phyloP scores from a whole-genome alignment of 2,888 invertebrate genomes.

The Gymnoscelis rufifasciata region DNA sequence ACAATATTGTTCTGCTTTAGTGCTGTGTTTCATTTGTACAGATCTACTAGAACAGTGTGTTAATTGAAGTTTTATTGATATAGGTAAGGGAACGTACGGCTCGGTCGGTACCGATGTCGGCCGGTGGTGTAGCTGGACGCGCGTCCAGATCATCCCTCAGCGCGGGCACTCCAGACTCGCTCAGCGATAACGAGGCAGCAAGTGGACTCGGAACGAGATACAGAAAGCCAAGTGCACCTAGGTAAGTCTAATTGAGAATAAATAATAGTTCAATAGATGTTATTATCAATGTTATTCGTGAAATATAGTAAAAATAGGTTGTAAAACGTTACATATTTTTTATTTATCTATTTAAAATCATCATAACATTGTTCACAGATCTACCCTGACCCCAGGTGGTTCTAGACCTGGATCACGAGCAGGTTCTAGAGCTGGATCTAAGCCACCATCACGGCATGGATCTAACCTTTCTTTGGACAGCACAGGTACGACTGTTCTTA shows the following conservation, averaged over 20 bases:
- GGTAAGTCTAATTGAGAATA: conserved; percentile 41
- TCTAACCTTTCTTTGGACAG: conserved; percentile 94
- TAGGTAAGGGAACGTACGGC: conserved; percentile 96
- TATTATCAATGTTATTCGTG: background rate
- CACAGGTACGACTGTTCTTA: conserved; percentile 87
- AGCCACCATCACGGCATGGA: conserved; percentile 95
- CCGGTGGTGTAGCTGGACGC: conserved; percentile 74
- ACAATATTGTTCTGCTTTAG: conserved; percentile 12
- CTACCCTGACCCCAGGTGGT: conserved; percentile 87
- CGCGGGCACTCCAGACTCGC: conserved; percentile 92
- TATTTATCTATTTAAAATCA: background rate
- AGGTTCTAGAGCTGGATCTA: conserved; percentile 91
- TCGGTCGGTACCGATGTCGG: conserved; percentile 93
- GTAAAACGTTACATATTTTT: background rate
- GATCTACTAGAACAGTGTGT: conserved; percentile 11
- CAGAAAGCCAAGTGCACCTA: conserved; percentile 82
- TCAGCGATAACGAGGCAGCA: conserved; percentile 91
- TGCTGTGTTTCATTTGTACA: conserved; percentile 15
- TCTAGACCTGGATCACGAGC: conserved; percentile 92
- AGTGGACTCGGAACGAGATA: conserved; percentile 83
- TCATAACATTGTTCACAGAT: conserved; percentile 60
- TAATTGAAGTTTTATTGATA: conserved; percentile 21
- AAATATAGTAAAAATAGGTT: too few species aligned
- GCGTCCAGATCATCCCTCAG: conserved; percentile 88
- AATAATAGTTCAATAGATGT: too few species aligned